Percentiles rank a stretch among this genome's conserved stretches.
Evolutionary conservation across 2,113 vertebrate species (phyloP).

Genomic region (Colaptes auratus): DNA sequence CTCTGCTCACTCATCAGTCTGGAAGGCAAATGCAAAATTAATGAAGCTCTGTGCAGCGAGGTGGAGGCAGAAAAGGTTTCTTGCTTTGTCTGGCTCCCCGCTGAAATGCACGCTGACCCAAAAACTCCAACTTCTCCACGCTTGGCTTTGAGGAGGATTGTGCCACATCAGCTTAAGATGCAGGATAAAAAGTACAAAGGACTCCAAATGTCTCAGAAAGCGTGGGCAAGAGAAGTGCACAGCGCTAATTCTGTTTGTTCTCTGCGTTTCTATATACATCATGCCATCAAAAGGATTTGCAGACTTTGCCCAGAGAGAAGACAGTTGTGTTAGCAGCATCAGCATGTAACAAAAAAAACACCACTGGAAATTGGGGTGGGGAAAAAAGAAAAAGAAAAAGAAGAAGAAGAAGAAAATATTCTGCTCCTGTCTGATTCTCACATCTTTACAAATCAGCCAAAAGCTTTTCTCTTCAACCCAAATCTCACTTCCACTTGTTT

Average conservation of each 20-base stretch:
- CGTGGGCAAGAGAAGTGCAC: background rate
- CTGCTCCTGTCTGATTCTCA: background rate
- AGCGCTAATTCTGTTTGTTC: background rate
- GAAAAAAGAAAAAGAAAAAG: no score
- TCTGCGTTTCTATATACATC: background rate
- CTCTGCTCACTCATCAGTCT: background rate
- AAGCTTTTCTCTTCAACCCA: constrained; percentile 3
- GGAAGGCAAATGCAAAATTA: constrained; percentile 7
- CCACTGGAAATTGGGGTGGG: background rate
- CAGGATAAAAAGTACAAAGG: background rate
- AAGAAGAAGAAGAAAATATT: background rate
- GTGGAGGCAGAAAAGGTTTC: background rate
- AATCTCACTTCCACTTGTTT: constrained; percentile 20
- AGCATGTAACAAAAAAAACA: background rate
- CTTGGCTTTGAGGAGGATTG: background rate
- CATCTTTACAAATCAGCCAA: background rate
- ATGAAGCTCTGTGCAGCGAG: background rate
- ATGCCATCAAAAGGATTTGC: background rate
- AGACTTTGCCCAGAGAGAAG: background rate
- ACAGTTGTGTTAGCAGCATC: background rate
- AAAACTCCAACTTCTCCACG: background rate
- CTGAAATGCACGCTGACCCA: background rate
- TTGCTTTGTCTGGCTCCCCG: background rate
- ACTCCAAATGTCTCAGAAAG: background rate
- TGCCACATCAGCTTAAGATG: background rate